phyloP scores from a whole-genome alignment of 2,797 vertebrate species.

The Numenius phaeopus region DNA sequence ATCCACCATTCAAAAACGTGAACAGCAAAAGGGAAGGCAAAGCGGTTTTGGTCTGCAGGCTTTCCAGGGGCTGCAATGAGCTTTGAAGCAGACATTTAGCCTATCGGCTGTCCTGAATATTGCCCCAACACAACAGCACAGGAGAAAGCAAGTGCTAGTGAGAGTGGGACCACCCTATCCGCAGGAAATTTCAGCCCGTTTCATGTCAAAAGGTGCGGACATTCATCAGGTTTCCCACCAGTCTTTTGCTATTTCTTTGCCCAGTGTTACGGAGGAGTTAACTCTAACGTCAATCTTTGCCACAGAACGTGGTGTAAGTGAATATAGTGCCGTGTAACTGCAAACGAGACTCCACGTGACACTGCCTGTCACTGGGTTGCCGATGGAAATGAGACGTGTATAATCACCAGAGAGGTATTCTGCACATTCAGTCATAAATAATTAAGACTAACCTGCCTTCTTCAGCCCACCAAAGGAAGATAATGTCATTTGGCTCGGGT shows the following conservation, averaged over 20 bases:
- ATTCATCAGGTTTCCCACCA: not conserved
- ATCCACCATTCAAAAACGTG: not conserved
- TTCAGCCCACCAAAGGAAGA: conserved; percentile 10
- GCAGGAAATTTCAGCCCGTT: not conserved
- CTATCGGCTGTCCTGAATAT: not conserved
- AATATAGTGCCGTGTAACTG: not conserved
- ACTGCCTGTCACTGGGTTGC: not conserved
- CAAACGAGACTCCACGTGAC: not conserved
- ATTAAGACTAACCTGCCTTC: conserved; percentile 52
- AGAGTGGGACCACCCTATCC: not conserved
- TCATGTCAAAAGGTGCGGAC: not conserved
- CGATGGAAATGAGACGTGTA: not conserved
- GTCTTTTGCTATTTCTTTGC: not conserved
- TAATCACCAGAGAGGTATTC: conserved; percentile 17
- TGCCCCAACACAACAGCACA: not conserved
- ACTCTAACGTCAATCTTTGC: not conserved
- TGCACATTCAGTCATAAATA: conserved; percentile 45
- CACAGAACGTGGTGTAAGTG: not conserved
- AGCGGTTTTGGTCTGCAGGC: not conserved
- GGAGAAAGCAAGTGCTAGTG: not conserved
- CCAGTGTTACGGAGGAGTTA: not conserved
- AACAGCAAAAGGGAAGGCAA: not conserved
- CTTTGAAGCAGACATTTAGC: not conserved
- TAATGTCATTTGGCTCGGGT: conserved; percentile 36
- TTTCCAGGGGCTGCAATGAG: not conserved